Conservation (phyloP, 2,797 vertebrate genomes). For the Tympanoctomys barrerae region DNA sequence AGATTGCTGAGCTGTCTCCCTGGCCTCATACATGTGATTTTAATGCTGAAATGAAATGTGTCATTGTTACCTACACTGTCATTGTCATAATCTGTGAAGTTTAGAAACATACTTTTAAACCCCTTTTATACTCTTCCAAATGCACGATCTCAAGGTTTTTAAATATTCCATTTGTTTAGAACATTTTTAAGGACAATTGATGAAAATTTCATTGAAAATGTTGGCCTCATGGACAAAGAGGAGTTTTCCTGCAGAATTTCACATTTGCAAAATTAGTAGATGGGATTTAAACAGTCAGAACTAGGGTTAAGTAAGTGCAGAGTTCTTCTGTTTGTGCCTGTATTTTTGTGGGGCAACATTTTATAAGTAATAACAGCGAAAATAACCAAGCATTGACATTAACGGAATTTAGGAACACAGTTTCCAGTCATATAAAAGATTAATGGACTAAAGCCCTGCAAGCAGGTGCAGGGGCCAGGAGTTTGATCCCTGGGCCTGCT, state of each 20-base stretch:
- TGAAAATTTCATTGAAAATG: slow-evolving; percentile 25
- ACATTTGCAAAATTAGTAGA: slow-evolving; percentile 40
- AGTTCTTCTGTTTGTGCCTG: background rate
- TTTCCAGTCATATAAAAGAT: slow-evolving; percentile 64
- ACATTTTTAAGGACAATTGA: slow-evolving; percentile 41
- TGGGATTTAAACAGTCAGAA: slow-evolving; percentile 47
- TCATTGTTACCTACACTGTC: background rate
- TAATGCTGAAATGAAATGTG: slow-evolving; percentile 20
- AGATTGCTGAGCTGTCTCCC: too few species aligned
- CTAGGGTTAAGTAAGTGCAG: slow-evolving; percentile 29
- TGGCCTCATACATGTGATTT: background rate
- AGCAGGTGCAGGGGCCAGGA: too few species aligned
- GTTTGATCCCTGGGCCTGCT: too few species aligned
- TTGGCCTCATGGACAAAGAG: slow-evolving; percentile 3
- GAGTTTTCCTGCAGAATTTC: slow-evolving; percentile 39
- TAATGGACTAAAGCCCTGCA: background rate
- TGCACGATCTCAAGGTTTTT: slow-evolving; percentile 26
- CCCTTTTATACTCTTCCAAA: slow-evolving; percentile 36
- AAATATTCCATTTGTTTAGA: slow-evolving; percentile 29
- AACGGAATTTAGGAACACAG: slow-evolving; percentile 55
- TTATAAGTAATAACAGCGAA: background rate
- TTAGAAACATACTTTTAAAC: slow-evolving; percentile 48
- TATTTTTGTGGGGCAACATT: slow-evolving; percentile 17
- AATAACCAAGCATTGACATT: slow-evolving; percentile 48
- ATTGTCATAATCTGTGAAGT: slow-evolving; percentile 4